These are phyloP conservation scores for Thalassophryne amazonica DNA, from an alignment of 2,797 vertebrate genomes.

Conservation along the genomic window DNA sequence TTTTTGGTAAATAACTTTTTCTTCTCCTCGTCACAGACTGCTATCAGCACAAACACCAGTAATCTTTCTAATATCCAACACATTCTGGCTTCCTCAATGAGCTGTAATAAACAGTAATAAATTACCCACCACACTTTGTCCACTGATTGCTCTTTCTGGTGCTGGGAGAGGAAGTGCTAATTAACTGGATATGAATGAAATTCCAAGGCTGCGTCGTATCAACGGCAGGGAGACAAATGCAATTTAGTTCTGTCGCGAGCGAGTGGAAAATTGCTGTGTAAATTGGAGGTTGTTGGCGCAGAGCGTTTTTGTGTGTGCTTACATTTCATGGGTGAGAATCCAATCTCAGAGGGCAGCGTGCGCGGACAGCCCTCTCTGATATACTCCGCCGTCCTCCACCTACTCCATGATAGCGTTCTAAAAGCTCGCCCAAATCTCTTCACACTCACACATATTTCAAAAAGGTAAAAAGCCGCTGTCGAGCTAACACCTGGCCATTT, in stretches of 20 bases:
- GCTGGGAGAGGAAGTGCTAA: conserved; percentile 62
- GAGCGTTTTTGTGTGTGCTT: conserved; percentile 66
- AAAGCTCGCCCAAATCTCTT: conserved; percentile 63
- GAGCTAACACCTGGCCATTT: conserved; percentile 36
- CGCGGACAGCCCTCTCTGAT: conserved; percentile 63
- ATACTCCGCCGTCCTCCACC: conserved; percentile 66
- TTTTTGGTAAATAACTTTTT: conserved; percentile 68
- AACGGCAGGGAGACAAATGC: conserved; percentile 63
- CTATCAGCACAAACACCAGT: conserved; percentile 50
- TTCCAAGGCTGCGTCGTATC: conserved; percentile 51
- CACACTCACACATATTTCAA: conserved; percentile 51
- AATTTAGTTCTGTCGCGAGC: conserved; percentile 61
- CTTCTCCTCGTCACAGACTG: conserved; percentile 22
- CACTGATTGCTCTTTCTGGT: conserved; percentile 65
- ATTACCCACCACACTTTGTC: conserved; percentile 58
- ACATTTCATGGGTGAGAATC: conserved; percentile 78
- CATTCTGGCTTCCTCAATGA: conserved; percentile 55
- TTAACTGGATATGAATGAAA: conserved; percentile 71
- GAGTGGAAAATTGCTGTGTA: conserved; percentile 76
- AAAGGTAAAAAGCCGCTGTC: conserved; percentile 51
- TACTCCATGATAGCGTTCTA: conserved; percentile 72
- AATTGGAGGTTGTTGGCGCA: conserved; percentile 72
- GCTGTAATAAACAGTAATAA: conserved; percentile 72
- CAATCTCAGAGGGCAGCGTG: conserved; percentile 69
- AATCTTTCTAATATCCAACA: conserved; percentile 65